These are phyloP conservation scores for Drosophila melanogaster DNA, from an alignment of 1,140 invertebrate genomes.

Conservation along the genomic window Release_6_plus_ISO1_MT NT_033777.3:23295501-23296000, in stretches of 20 bases:
- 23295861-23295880: too few species aligned
- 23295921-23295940: too few species aligned
- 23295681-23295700: slow-evolving; percentile 6
- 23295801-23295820: slow-evolving; percentile 20
- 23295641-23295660: slow-evolving; percentile 62
- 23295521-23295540: slow-evolving; percentile 30
- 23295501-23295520: neutral
- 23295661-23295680: slow-evolving; percentile 47
- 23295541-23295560: slow-evolving; percentile 16
- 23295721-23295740: slow-evolving; percentile 11
- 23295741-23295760: slow-evolving; percentile 11
- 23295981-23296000: neutral
- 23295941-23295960: too few species aligned
- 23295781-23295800: slow-evolving; percentile 18
- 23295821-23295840: slow-evolving; percentile 9
- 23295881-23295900: too few species aligned
- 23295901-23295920: too few species aligned
- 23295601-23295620: slow-evolving; percentile 54
- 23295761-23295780: slow-evolving; percentile 31
- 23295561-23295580: slow-evolving; percentile 10
- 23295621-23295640: slow-evolving; percentile 57
- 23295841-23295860: too few species aligned
- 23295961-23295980: too few species aligned
- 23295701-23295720: slow-evolving; percentile 31
- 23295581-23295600: slow-evolving; percentile 43